Base-by-base conservation (phyloP, 2,113 vertebrate genomes). In the Callaeas wilsoni region DNA sequence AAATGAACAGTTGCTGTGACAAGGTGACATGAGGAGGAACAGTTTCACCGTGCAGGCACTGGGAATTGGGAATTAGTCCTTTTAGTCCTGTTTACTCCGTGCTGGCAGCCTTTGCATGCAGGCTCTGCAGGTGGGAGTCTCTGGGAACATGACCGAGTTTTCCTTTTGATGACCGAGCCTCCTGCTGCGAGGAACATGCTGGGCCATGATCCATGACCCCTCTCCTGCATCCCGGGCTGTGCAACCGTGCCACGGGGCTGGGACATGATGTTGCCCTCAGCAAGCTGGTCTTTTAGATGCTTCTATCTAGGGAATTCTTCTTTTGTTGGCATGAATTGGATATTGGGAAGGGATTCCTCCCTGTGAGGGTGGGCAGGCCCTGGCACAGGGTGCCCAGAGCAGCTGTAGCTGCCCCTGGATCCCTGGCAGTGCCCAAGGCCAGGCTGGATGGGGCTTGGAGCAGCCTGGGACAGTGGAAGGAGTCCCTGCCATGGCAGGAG, bases 31-130 rank as follows among this genome's bases (percentile, higher is more conserved):
- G 32, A 59, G 78, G n/a, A 75, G 67, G 16, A 67, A 23, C 39
- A 49, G 55, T 53, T 79, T n/a, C 44, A 21, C 16, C 16, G 11
- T 26, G 42, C 80, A 47, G 82, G 67, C 59, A 37, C 65, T 47
- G 57, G 89, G 87, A 88, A 79, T 8, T 64, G 92, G 75, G 91
- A 87, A 87, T 78, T 18, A 83, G 71, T 89, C 75, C 79, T 97
- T 16, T 42, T 13, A 84, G 86, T 35, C 39, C 89, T 64, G 25
- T 53, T 77, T 89, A 5, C 50, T 23, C 78, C 3, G 2, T 30
- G 29, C 41, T 19, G 39, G 65, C 65, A 84, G 88, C 83, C 42
- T 79, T 29, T 57, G 57, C 53, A 1, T 4, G 22, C 13, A 30
- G 64, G 18, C 60, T 39, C 22, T 73, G 81, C 49, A 7, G 69